Conservation (phyloP, 2,113 vertebrate species). For the zebrafish (Danio rerio) region GRCz12tu NC_133199.1:32877501-32878000, state of each 20-base stretch:
- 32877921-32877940: not conserved
- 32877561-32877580: not conserved
- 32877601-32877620: no score
- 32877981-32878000: constrained; percentile 22
- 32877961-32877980: constrained; percentile 32
- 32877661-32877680: no score
- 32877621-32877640: no score
- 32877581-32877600: not conserved
- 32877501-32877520: not conserved
- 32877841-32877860: not conserved
- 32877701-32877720: not conserved
- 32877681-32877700: not conserved
- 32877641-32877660: no score
- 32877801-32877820: not conserved
- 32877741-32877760: not conserved
- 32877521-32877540: not conserved
- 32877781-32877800: not conserved
- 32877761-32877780: not conserved
- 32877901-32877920: not conserved
- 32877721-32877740: not conserved
- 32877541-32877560: no score
- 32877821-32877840: not conserved
- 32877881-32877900: not conserved
- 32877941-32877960: not conserved
- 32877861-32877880: not conserved